These are phyloP conservation scores for Myotis daubentonii DNA, from an alignment of 2,797 vertebrate species.

Conservation along the genomic window DNA sequence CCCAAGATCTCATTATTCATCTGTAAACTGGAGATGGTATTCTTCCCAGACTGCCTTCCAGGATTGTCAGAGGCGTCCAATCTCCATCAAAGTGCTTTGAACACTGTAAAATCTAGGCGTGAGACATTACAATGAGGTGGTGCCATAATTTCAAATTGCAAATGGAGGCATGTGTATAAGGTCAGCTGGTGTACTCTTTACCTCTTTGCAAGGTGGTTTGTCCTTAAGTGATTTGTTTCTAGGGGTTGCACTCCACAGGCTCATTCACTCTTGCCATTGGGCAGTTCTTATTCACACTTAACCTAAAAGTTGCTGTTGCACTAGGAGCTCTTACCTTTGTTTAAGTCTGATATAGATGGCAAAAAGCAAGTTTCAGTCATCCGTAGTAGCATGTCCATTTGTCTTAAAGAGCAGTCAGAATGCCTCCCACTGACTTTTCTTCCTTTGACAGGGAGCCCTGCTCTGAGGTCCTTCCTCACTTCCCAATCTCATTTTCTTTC, in stretches of 20 bases:
- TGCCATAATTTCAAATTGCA: not conserved
- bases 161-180: not conserved
- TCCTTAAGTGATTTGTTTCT: not conserved
- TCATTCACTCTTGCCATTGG: not conserved
- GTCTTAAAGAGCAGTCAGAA: not conserved
- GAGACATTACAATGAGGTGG: not conserved
- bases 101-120: not conserved
- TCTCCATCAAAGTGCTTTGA: not conserved
- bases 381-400: not conserved
- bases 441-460: not conserved
- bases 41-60: not conserved
- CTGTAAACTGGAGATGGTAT: not conserved
- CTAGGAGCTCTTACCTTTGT: not conserved
- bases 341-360: not conserved
- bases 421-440: not conserved
- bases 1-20: not conserved
- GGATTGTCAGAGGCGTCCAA: not conserved
- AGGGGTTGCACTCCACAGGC: not conserved
- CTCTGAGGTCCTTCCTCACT: not conserved
- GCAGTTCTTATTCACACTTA: not conserved
- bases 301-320: constrained; percentile 2
- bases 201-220: not conserved
- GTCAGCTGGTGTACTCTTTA: not conserved
- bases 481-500: not conserved
- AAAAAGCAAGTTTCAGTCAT: not conserved